A percentile compares a stretch with the other conserved stretches of the same genome.
These are phyloP conservation scores for Parazoanthus atlanticus DNA, from an alignment of 92 coral and sea anemone species.

Conservation along the genomic window DNA sequence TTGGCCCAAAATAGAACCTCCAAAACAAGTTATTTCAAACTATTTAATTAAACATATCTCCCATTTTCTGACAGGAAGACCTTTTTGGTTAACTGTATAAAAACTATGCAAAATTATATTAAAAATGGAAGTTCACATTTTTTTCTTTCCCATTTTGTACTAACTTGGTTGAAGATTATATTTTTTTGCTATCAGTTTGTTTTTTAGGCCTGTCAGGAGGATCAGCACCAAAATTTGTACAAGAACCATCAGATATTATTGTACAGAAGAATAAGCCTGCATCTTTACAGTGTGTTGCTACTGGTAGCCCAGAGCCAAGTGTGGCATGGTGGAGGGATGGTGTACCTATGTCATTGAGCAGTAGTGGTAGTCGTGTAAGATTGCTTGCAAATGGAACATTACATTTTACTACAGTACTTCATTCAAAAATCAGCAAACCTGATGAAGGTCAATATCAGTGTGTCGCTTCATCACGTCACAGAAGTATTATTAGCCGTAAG, in stretches of 20 bases:
- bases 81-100: too few species aligned
- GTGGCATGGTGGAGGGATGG: slow-evolving; percentile 81
- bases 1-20: too few species aligned
- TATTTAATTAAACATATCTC: too few species aligned
- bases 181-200: neutral
- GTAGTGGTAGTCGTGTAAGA: slow-evolving; percentile 61
- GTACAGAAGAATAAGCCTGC: slow-evolving; percentile 74
- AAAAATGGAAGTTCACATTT: too few species aligned
- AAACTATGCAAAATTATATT: too few species aligned
- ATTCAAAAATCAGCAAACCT: slow-evolving; percentile 71
- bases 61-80: too few species aligned
- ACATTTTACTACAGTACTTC: slow-evolving; percentile 65
- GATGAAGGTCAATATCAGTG: slow-evolving; percentile 93
- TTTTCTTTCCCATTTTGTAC: too few species aligned
- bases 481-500: slow-evolving; percentile 66
- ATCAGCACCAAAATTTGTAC: slow-evolving; percentile 66
- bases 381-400: slow-evolving; percentile 84
- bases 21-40: too few species aligned
- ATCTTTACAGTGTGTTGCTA: slow-evolving; percentile 67
- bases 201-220: slow-evolving; percentile 25
- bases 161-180: too few species aligned
- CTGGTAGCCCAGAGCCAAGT: slow-evolving; percentile 66
- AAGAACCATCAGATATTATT: slow-evolving; percentile 82
- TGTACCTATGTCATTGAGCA: slow-evolving; percentile 28
- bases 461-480: slow-evolving; percentile 60